Percentiles rank a stretch among this genome's conserved stretches.
Conservation (phyloP, 1,140 invertebrate species). For the Aethina tumida region DNA sequence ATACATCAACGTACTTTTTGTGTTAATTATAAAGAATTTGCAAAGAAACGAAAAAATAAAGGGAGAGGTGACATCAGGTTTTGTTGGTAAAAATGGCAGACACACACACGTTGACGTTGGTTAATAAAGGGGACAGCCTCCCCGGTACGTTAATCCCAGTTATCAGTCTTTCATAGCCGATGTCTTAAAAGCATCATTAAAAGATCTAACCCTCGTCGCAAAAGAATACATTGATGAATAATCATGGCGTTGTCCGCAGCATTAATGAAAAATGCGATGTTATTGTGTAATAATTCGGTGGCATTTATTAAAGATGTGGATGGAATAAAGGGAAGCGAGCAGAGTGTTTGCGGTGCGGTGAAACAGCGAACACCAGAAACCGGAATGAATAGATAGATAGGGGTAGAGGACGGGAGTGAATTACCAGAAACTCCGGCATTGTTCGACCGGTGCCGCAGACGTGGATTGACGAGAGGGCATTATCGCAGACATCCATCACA, state of each 20-base stretch:
- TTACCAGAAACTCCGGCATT: constrained; percentile 33
- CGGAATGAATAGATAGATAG: constrained; percentile 33
- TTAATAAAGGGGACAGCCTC: too few relatives aligned
- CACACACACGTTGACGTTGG: too few relatives aligned
- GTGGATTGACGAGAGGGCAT: constrained; percentile 39
- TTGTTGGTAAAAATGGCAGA: too few relatives aligned
- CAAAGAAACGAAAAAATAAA: too few relatives aligned
- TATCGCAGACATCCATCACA: constrained; percentile 38
- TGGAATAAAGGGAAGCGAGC: constrained; percentile 17
- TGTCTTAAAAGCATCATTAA: too few relatives aligned
- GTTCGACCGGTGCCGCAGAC: constrained; percentile 36
- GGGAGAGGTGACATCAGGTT: too few relatives aligned
- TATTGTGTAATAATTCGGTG: constrained; percentile 30
- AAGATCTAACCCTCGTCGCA: too few relatives aligned
- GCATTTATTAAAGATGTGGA: constrained; percentile 34
- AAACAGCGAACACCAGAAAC: constrained; percentile 5
- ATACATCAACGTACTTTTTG: too few relatives aligned
- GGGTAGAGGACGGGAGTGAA: constrained; percentile 28
- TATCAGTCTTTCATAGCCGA: too few relatives aligned
- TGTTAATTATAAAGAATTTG: too few relatives aligned
- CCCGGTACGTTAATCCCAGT: too few relatives aligned
- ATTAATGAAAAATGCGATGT: constrained; percentile 26
- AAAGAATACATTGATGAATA: constrained; percentile 25
- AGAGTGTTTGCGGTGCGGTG: constrained; percentile 9
- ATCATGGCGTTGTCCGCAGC: constrained; percentile 9